These are phyloP conservation scores for Arrhopalites spinosus DNA, from an alignment of 2,888 invertebrate genomes.

Conservation along the genomic window DNA sequence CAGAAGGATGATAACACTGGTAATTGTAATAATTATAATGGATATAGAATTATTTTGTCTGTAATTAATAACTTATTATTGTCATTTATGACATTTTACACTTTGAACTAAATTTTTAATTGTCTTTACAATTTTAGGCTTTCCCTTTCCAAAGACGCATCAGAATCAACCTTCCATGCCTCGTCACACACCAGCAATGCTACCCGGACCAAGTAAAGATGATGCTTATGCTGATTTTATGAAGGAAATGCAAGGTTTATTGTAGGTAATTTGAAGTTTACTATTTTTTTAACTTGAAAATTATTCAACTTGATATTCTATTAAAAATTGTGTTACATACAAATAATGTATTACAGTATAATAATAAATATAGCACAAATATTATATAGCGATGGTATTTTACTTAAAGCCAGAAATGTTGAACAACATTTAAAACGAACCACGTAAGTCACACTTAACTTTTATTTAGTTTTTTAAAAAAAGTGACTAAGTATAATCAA, in stretches of 20 bases:
- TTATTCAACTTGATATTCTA: neutral
- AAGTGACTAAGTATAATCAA: too few relatives aligned
- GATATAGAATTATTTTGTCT: neutral
- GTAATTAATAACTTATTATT: neutral
- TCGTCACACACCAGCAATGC: conserved; percentile 57
- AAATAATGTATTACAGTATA: too few relatives aligned
- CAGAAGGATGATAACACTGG: neutral
- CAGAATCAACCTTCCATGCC: conserved; percentile 51
- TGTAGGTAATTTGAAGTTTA: conserved; percentile 63
- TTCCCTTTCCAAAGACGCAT: neutral
- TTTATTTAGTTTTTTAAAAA: too few relatives aligned
- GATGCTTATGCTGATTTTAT: conserved; percentile 99
- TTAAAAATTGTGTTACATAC: neutral
- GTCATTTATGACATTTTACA: neutral
- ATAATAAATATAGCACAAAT: too few relatives aligned
- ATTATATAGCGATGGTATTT: too few relatives aligned
- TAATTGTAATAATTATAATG: too few relatives aligned
- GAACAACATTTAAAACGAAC: too few relatives aligned
- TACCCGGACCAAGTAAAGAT: conserved; percentile 78
- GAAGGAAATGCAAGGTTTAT: conserved; percentile 94
- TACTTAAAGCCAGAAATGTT: too few relatives aligned
- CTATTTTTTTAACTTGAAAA: neutral
- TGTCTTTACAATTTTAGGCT: neutral
- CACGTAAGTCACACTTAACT: too few relatives aligned
- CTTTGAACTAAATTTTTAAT: neutral